A percentile compares a stretch with the other conserved stretches of the same genome.
These are phyloP conservation scores for Oncopodura yosiiana DNA, from an alignment of 1,140 invertebrate genomes.

Conservation along the genomic window DNA sequence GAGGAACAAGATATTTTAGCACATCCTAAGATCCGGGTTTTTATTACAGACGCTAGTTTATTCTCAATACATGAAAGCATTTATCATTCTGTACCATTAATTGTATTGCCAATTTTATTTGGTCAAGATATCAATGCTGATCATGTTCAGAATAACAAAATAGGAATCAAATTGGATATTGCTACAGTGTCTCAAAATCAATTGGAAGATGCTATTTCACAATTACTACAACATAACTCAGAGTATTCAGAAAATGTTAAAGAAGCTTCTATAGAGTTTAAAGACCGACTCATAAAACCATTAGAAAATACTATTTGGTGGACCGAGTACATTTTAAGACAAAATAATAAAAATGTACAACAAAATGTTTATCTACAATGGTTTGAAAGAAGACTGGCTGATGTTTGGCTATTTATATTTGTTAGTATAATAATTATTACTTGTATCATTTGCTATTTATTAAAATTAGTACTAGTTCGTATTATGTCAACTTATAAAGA, in stretches of 20 bases:
- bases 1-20: too few relatives aligned
- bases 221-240: slow-evolving; percentile 6
- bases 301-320: slow-evolving; percentile 26
- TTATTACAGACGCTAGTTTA: slow-evolving; percentile 43
- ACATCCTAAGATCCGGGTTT: slow-evolving; percentile 22
- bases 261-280: too few relatives aligned
- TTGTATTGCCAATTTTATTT: slow-evolving; percentile 39
- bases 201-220: slow-evolving; percentile 18
- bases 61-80: slow-evolving; percentile 40
- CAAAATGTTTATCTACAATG: slow-evolving; percentile 9
- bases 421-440: too few relatives aligned
- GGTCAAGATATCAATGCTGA: slow-evolving; percentile 40
- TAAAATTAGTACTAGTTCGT: too few relatives aligned
- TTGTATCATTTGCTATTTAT: too few relatives aligned
- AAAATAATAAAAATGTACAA: slow-evolving; percentile 7
- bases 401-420: slow-evolving; percentile 16
- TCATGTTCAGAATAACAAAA: slow-evolving; percentile 20
- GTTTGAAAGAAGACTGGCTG: slow-evolving; percentile 12
- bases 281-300: slow-evolving; percentile 17
- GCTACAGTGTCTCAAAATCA: slow-evolving; percentile 19
- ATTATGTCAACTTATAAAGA: too few relatives aligned
- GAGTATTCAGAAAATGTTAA: too few relatives aligned
- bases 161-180: slow-evolving; percentile 31
- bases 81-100: slow-evolving; percentile 40
- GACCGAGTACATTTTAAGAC: slow-evolving; percentile 20